These are phyloP conservation scores for Drosophila antonietae DNA, from an alignment of 2,888 invertebrate genomes.

Conservation along the genomic window DNA sequence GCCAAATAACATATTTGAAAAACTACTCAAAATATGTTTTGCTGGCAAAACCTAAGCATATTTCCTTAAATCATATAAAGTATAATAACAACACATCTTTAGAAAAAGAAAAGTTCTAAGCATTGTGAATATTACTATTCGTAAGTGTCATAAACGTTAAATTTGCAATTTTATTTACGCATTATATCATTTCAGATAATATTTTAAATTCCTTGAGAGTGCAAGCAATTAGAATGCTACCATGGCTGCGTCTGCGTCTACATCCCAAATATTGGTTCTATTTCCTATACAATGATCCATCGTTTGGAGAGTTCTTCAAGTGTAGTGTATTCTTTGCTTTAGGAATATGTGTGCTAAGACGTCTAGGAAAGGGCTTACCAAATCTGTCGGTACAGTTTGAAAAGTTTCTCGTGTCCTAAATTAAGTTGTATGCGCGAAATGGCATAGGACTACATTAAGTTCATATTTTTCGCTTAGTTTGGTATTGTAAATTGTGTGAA, in stretches of 20 bases:
- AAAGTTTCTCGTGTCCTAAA: constrained; percentile 8
- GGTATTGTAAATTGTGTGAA: background rate
- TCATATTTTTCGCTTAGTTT: background rate
- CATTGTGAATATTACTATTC: background rate
- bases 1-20: background rate
- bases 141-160: background rate
- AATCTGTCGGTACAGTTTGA: background rate
- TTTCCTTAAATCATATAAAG: background rate
- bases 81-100: background rate
- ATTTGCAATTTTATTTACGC: background rate
- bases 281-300: background rate
- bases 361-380: constrained; percentile 27
- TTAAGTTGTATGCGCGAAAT: background rate
- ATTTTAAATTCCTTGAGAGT: background rate
- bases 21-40: constrained; percentile 7
- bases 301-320: constrained; percentile 19
- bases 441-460: background rate
- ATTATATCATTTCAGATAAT: background rate
- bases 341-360: constrained; percentile 21
- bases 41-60: background rate
- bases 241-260: constrained; percentile 9
- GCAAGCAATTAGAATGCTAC: constrained; percentile 17
- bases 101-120: background rate
- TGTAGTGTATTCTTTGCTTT: constrained; percentile 17
- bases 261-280: constrained; percentile 20